phyloP scores from a whole-genome alignment of 2,113 vertebrate species.

The Ascaphus truei region DNA sequence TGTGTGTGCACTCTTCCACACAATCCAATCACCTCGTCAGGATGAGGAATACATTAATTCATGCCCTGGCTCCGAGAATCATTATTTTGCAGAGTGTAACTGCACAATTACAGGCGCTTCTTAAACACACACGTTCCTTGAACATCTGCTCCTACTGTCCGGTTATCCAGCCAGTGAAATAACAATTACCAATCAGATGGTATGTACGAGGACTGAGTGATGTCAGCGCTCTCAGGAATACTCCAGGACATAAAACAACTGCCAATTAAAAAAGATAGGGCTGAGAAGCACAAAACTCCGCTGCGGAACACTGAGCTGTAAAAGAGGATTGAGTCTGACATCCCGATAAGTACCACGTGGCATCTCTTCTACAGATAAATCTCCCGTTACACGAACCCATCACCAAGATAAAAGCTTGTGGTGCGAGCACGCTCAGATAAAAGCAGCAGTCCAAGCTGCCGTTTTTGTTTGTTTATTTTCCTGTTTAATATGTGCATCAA shows the following conservation, averaged over 20 bases:
- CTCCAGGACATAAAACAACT: conserved; percentile 24
- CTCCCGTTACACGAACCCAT: neutral
- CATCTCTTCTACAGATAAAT: conserved; percentile 2
- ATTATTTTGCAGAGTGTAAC: neutral
- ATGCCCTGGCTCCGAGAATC: neutral
- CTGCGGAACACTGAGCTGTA: conserved; percentile 21
- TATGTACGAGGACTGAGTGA: conserved; percentile 12
- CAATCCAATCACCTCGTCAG: neutral
- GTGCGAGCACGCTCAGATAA: neutral
- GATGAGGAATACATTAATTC: conserved; percentile 1
- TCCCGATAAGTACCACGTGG: conserved; percentile 20
- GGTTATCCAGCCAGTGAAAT: neutral
- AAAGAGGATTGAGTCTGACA: conserved; percentile 29
- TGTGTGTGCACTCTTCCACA: neutral
- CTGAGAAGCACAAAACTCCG: neutral
- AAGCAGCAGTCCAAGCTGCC: no score
- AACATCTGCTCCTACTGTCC: conserved; percentile 7
- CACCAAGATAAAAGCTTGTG: neutral
- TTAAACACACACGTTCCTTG: conserved; percentile 9
- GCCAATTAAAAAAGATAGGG: conserved; percentile 34
- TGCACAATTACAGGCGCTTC: neutral
- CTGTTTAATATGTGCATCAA: no score
- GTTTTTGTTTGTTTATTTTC: no score
- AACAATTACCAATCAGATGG: conserved; percentile 32
- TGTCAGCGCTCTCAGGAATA: conserved; percentile 19